Evolutionary conservation across 2,113 vertebrate species (phyloP), one percentile per base, ranked within the genome.

Genomic region (Dasypus novemcinctus): DNA sequence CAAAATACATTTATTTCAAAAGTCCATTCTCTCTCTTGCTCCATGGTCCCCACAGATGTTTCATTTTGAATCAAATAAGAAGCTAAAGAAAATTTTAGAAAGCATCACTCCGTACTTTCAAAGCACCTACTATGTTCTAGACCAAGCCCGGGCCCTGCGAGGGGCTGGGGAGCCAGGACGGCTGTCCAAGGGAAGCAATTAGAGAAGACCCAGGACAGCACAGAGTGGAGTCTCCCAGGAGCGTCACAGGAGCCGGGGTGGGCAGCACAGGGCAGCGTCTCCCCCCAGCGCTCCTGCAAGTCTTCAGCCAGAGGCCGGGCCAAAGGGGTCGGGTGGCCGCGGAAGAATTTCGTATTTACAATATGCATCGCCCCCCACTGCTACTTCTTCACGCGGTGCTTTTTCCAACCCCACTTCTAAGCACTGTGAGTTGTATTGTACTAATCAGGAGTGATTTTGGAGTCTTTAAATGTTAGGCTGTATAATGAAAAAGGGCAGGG

Each of bases 401-500:
- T 86, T 15, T 59, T n/a, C 91, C 93, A 57, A 41, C 78, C 41
- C 66, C 54, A 84, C 57, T 85, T 96, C 38, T 43, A 57, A 79
- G 82, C 33, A 41, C 80, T 64, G 81, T 0, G 4, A 54, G 78
- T 68, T 84, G 38, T 69, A 92, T 71, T 93, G 82, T 71, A 91
- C 93, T 96, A 93, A 93, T 95, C 93, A 96, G 89, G 36, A 86
- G 78, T 93, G 91, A 95, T 95, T 95, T 83, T 66, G 93, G 97
- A 97, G 95, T 93, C 94, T 96, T 93, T 96, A 95, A 96, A 97
- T 97, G 96, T 96, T 97, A 97, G 86, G 69, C 93, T 94, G 91
- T 94, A 94, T 96, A 93, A 96, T 89, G 94, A 86, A 95, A 96
- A 96, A 97, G 96, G 94, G 95, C 94, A 96, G 29, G 74, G 78